Conservation (phyloP, 2,888 invertebrate species). For the Callimorpha dominula region DNA sequence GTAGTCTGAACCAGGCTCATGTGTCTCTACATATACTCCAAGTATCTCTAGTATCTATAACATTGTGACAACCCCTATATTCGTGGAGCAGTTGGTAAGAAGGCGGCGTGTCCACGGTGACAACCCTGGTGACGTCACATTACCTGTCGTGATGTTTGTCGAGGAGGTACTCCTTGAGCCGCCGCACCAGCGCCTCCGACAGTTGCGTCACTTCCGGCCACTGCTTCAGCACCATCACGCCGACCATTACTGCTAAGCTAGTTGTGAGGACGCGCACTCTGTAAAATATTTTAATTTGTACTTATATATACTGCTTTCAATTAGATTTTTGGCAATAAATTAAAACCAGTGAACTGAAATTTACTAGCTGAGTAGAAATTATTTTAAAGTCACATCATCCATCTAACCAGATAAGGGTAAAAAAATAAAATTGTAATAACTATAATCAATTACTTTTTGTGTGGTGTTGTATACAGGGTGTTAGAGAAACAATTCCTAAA, state of each 20-base stretch:
- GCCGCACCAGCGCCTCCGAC: slow-evolving; percentile 92
- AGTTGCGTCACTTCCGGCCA: slow-evolving; percentile 96
- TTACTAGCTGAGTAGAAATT: too few species aligned
- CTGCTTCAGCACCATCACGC: slow-evolving; percentile 94
- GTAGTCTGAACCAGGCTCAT: neutral
- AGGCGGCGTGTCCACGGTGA: slow-evolving; percentile 1
- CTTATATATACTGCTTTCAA: neutral
- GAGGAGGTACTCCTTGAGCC: slow-evolving; percentile 92
- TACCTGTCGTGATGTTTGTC: slow-evolving; percentile 88
- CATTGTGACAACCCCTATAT: neutral
- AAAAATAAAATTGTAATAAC: too few species aligned
- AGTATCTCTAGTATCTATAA: neutral
- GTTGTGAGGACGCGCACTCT: slow-evolving; percentile 96
- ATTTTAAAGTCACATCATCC: too few species aligned
- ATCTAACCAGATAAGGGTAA: too few species aligned
- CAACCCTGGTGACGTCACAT: slow-evolving; percentile 49
- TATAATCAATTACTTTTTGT: too few species aligned
- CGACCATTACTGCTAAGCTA: slow-evolving; percentile 92
- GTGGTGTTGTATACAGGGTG: too few species aligned
- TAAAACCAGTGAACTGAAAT: too few species aligned
- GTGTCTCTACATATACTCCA: neutral
- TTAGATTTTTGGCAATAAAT: too few species aligned
- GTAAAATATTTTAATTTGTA: slow-evolving; percentile 39
- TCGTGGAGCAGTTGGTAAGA: neutral
- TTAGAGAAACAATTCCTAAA: too few species aligned